Evolutionary conservation across 2,113 vertebrate genomes (phyloP), one percentile per base, ranked within the genome.

Genomic region (Hippocampus barbouri): DNA sequence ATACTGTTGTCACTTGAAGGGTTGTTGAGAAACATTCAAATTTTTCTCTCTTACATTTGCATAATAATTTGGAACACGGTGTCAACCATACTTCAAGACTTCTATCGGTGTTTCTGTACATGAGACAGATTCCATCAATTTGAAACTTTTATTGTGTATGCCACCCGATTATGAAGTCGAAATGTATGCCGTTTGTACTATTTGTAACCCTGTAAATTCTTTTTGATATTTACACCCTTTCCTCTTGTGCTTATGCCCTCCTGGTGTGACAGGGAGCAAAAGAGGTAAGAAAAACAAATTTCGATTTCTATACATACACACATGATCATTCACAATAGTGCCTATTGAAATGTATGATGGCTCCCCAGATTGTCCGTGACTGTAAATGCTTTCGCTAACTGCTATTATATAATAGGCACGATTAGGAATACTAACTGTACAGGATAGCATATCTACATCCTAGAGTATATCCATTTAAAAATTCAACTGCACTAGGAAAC

Each of bases 241-340:
- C 43, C 76, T 70, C 79, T 79, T 85, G 21, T 84, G 72, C 9
- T 88, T 86, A 64, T 74, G 23, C 69, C 70, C 71, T 83, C 75
- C 78, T 90, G 89, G 89, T 84, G 75, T 87, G 66, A 57, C 93
- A 98, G 96, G 91, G 94, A 96, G 85, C 95, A 96, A 78, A 97
- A 96, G 91, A 94, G 95, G 97, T 98, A 93, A 97, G 96, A 90
- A 53, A 5, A 59, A 90, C 4, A 38, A 21, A 23, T 12, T 12
- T 1, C 14, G 56, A 4, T 16, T 12, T 38, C 25, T 59, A 53
- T 64, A 6, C 45, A 53, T 18, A 30, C 34, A 38, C 21, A 30
- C 1, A 40, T 61, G 6, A 45, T 72, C 7, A 57, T 12, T 49
- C 21, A 1, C 56, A 14, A 56, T 51, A 10, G 10, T 64, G 30